Evolutionary conservation across 2,888 invertebrate species (phyloP).

Genomic region (Stenotaenia linearis): DNA sequence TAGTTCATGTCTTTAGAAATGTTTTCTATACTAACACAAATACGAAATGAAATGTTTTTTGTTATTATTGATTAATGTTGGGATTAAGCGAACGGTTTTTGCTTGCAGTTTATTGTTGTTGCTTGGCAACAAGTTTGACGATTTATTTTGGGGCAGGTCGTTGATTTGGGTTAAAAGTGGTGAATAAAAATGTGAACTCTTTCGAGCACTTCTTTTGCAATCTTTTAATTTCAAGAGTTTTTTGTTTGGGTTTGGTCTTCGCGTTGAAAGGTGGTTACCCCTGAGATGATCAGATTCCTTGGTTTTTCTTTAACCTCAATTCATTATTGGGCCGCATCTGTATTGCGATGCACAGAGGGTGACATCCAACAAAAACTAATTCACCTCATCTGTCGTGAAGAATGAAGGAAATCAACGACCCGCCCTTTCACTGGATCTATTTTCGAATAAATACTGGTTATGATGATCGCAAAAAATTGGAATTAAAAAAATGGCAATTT

Average conservation of each 20-base stretch:
- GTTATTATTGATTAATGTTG: neutral
- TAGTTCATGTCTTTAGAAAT: neutral
- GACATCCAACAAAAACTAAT: neutral
- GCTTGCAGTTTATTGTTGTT: neutral
- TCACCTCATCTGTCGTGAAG: neutral
- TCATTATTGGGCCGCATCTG: slow-evolving; percentile 1
- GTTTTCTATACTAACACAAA: neutral
- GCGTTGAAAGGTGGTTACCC: neutral
- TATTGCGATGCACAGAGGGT: neutral
- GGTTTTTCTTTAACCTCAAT: neutral
- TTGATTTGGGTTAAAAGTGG: neutral
- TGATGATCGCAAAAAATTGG: neutral
- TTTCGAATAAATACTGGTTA: neutral
- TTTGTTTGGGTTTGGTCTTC: neutral
- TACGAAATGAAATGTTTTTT: neutral
- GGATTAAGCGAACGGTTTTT: neutral
- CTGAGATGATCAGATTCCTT: slow-evolving; percentile 11
- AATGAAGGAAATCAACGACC: neutral
- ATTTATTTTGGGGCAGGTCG: neutral
- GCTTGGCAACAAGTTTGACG: neutral
- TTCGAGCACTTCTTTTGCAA: no score
- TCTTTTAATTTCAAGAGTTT: neutral
- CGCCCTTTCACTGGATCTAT: neutral
- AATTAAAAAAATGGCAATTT: neutral
- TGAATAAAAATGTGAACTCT: neutral